Conservation (phyloP, 2,888 invertebrate species). For the Phorcus lineatus region DNA sequence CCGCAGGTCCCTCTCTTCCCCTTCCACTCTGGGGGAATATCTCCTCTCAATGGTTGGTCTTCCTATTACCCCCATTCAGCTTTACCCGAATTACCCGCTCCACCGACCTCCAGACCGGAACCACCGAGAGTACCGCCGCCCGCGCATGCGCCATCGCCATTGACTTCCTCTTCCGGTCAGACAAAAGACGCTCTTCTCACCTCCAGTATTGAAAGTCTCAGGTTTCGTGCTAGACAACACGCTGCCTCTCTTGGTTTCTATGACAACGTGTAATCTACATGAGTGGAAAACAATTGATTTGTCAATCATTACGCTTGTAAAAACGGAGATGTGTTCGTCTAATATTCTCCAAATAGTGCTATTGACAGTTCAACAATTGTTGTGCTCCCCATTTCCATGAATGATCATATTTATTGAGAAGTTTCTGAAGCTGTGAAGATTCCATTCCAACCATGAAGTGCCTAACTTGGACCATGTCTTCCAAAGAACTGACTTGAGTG, state of each 20-base stretch:
- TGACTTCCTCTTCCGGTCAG: conserved; percentile 15
- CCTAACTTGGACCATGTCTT: no score
- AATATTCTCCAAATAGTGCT: not conserved
- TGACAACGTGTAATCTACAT: conserved; percentile 9
- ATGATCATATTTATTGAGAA: no score
- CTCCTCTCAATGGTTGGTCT: conserved; percentile 28
- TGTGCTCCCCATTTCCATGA: no score
- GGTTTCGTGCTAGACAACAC: conserved; percentile 61
- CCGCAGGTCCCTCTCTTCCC: conserved; percentile 23
- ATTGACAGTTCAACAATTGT: no score
- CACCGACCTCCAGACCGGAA: conserved; percentile 31
- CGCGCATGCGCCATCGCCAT: conserved; percentile 22
- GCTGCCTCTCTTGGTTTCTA: conserved; percentile 50
- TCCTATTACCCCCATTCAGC: conserved; percentile 25
- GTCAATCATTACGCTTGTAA: not conserved
- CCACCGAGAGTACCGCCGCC: conserved; percentile 30
- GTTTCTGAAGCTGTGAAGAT: no score
- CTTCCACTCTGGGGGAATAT: conserved; percentile 6
- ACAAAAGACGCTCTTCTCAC: conserved; percentile 86
- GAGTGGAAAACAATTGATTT: not conserved
- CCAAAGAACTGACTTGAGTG: no score
- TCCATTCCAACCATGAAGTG: no score
- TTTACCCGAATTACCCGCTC: conserved; percentile 28
- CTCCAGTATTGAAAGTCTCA: conserved; percentile 83
- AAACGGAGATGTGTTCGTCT: not conserved